Base-by-base conservation (phyloP, 2,113 vertebrate genomes). In the Vireo altiloquus region DNA sequence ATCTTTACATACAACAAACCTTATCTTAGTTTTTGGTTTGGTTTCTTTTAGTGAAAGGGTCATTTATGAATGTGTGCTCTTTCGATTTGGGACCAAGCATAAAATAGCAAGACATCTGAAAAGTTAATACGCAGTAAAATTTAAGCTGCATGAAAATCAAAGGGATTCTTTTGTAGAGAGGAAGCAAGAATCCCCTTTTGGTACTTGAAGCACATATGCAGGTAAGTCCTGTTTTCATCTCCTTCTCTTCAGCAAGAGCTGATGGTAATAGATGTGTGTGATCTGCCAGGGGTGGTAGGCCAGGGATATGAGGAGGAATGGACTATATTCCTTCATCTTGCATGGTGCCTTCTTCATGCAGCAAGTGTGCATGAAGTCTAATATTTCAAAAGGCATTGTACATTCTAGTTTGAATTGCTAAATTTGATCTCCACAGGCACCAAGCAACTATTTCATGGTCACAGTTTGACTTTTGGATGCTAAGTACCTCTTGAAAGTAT, bases 71-170 rank as follows among this genome's bases (percentile, higher is more conserved):
- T n/a, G 15, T 35, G 31, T 49, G 13, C 27, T 69, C 19, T 61
- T 90, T 76, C 64, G 40, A 72, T 68, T 87, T 93, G 60, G 31
- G 20, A 10, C 65, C 68, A 33, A 75, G 77, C 16, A 54, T 84
- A 68, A 63, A 84, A 11, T 59, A 92, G n/a, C 39, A 75, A 64
- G 40, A 53, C 46, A 75, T 89, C 60, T 4, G 1, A 89, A 87
- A 94, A 35, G 35, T 78, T 81, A 49, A 56, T 89, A 71, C 53
- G 42, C 8, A 40, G 49, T 68, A 75, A 91, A 91, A 76, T 76
- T 84, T 60, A 89, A 82, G 42, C 56, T 57, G 59, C 68, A 82
- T 92, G 44, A 90, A 93, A 94, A 92, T 88, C 53, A 76, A 90
- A 81, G 40, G 28, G 13, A 33, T 87, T 54, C 19, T 42, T 82